A percentile compares a stretch with the other conserved stretches of the same genome.
phyloP scores from a whole-genome alignment of 2,888 invertebrate genomes.

The Habroteleia sp. region DNA sequence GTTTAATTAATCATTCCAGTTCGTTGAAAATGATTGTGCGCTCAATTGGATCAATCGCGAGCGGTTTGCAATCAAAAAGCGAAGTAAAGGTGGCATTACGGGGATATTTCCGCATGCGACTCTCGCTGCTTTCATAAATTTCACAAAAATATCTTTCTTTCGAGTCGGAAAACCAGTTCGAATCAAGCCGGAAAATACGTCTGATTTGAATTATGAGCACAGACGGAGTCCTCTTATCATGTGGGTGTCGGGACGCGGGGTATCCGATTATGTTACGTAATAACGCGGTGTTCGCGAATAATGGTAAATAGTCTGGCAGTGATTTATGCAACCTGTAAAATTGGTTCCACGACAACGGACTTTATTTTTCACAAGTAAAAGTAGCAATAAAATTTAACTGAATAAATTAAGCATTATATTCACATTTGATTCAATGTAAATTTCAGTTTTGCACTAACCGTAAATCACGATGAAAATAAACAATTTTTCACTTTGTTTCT shows the following conservation, averaged over 20 bases:
- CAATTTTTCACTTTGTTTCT: no score
- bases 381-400: no score
- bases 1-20: conserved; percentile 1
- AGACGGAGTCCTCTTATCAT: conserved; percentile 42
- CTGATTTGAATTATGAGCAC: conserved; percentile 38
- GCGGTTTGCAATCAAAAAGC: conserved; percentile 8
- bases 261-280: conserved; percentile 41
- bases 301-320: conserved; percentile 29
- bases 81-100: conserved; percentile 6
- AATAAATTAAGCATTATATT: no score
- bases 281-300: conserved; percentile 21
- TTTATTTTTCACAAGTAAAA: no score
- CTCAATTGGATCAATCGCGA: conserved; percentile 2
- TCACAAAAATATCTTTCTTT: conserved; percentile 38
- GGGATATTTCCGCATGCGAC: conserved; percentile 17
- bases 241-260: conserved; percentile 44
- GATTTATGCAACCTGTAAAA: conserved; percentile 15
- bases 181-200: conserved; percentile 37
- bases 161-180: conserved; percentile 41
- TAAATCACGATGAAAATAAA: no score
- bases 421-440: no score
- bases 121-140: conserved; percentile 30
- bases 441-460: no score
- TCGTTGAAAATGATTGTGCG: conserved; percentile 1
- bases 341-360: conserved; percentile 13